phyloP scores from a whole-genome alignment of 2,797 vertebrate species.

The Lates japonicus region DNA sequence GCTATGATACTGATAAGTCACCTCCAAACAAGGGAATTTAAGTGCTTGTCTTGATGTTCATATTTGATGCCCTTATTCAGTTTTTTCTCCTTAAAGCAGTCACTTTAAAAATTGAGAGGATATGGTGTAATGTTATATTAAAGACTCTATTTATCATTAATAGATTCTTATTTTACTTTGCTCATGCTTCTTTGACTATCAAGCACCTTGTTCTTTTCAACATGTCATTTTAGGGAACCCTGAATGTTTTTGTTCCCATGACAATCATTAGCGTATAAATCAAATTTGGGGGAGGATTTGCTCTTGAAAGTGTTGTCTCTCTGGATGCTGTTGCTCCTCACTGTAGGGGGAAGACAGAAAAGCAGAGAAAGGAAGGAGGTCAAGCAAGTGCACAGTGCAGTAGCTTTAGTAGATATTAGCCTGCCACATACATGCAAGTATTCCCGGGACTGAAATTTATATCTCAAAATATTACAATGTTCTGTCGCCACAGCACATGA shows the following conservation, averaged over 20 bases:
- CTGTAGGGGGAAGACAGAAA: constrained; percentile 68
- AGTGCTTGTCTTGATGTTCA: constrained; percentile 74
- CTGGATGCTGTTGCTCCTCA: constrained; percentile 69
- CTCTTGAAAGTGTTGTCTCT: constrained; percentile 59
- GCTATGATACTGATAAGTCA: constrained; percentile 79
- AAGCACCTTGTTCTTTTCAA: constrained; percentile 55
- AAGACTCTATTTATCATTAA: constrained; percentile 58
- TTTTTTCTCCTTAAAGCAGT: constrained; percentile 58
- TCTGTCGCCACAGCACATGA: constrained; percentile 23
- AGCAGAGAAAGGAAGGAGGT: constrained; percentile 69
- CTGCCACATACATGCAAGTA: constrained; percentile 51
- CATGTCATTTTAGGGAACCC: constrained; percentile 63
- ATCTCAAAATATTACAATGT: constrained; percentile 47
- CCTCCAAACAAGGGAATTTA: constrained; percentile 74
- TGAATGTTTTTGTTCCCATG: constrained; percentile 71
- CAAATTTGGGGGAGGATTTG: constrained; percentile 47
- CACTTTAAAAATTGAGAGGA: constrained; percentile 52
- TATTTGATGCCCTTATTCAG: constrained; percentile 54
- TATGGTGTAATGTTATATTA: constrained; percentile 46
- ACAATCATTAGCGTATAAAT: constrained; percentile 61
- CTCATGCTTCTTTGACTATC: constrained; percentile 66
- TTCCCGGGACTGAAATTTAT: constrained; percentile 46
- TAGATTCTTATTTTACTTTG: constrained; percentile 70
- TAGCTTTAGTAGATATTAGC: constrained; percentile 60
- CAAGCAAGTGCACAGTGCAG: constrained; percentile 71